Base-by-base conservation (phyloP, 2,888 invertebrate species). In the Aporophyla lueneburgensis region DNA sequence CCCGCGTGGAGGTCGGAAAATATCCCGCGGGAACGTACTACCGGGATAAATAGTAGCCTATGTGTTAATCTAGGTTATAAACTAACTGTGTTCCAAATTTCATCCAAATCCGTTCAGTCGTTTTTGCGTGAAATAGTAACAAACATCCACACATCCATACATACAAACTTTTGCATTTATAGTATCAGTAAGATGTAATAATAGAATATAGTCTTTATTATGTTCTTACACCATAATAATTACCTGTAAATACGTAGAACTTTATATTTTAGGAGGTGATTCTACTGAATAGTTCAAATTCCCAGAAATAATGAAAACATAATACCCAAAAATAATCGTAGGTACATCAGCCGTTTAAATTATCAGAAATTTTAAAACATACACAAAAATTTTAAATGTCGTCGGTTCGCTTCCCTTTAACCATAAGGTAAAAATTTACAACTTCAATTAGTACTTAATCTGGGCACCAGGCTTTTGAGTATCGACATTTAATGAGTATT, bases 341-440 rank as follows among this genome's bases (percentile, higher is more conserved):
- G 12, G 21, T 14, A 51, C 43, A 33, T 71, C 12, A 33, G 59
- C 33, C n/a, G 10, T 49, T 46, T 46, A 6, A 53, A 80, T 61
- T 61, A 14, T 24, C n/a, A 49, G 76, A 61, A 54, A n/a, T 14
- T 0, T 21, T 54, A 7, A 40, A 54, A 54, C 27, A 40, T 19
- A 7, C 21, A 61, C 21, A 40, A 14, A 27, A 5, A 3, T 40
- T 54, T 46, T 0, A 7, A 49, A 27, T 33, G 49, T 61, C 27
- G 49, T 33, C 19, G 24, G 21, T 46, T n/a, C 1, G 9, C 21
- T 69, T 61, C 14, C n/a, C 46, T 73, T 80, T 62, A 19, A 80
- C 40, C n/a, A 33, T 73, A 56, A 40, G n/a, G 49, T 51, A 27
- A 80, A 80, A 54, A 80, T n/a, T 54, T 49, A 61, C 14, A 61